Base-by-base conservation (phyloP, 2,113 vertebrate genomes). In the Otolemur garnettii region DNA sequence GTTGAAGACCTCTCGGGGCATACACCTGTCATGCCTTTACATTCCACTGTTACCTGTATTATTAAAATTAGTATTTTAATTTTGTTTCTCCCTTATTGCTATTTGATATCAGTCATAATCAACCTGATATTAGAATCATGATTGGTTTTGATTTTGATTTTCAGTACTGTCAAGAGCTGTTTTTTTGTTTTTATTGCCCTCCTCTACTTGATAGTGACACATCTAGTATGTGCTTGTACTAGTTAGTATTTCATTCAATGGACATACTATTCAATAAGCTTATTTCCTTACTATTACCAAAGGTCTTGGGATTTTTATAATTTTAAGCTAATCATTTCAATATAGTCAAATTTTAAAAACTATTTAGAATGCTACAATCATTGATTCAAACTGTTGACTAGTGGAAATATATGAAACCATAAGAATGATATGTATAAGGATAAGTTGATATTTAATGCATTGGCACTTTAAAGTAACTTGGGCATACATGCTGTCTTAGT, bases 11-110 rank as follows among this genome's bases (percentile, higher is more conserved):
- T 95, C 78, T 95, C 92, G 9, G 11, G 88, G 81, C 86, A 87
- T 93, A 93, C 87, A 94, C 92, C 93, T 8, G 0, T 42, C 22
- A 86, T 24, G 96, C 80, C 97, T 18, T 97, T 88, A 89, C 35
- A 72, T 93, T 0, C 50, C 90, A 1, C 24, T 55, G 26, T 95
- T 95, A 82, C 87, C 92, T 93, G 30, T 53, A 78, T 94, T 96
- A 93, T 86, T 96, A 94, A 97, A 98, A 87, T 91, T 87, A 80
- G 38, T 88, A n/a, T 96, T 96, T 98, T 96, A 95, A 92, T 86
- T 97, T 95, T 87, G 30, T 95, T 98, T 94, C 71, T 53, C 53
- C 62, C 93, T 89, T 85, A 96, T 96, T 96, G 74, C 77, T 97
- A 55, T 71, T 33, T 75, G 35, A 87, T 93, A 82, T 77, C 91